Base-by-base conservation (phyloP, 2,888 invertebrate species). In the Scaeva pyrastri region DNA sequence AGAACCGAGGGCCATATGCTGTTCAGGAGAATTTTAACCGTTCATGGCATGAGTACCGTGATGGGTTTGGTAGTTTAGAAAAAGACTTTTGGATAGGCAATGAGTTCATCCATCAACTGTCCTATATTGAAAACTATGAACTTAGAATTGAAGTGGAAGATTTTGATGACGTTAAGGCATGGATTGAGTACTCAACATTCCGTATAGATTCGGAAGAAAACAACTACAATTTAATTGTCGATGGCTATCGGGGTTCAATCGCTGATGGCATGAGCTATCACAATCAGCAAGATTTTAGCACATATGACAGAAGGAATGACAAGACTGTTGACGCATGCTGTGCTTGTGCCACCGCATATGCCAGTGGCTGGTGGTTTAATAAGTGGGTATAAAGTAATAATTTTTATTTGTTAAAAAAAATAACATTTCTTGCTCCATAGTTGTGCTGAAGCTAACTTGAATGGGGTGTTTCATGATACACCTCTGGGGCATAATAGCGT, bases 291-390 rank as follows among this genome's bases (percentile, higher is more conserved):
- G 91, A 88, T 93, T 95, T 92, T 62, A 91, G 90, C 73, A 91
- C 91, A 0, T 90, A 89, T 52, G 92, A 92, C 78, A 89, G 90
- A 7, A 93, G 92, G 43, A 93, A 94, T 89, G 94, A 94, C 88
- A 91, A 92, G 23, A 93, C 93, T 12, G 93, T 93, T 0, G 90
- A 92, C 16, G 91, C 91, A 0, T 94, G 94, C 88, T 94, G 94
- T 88, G 93, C 94, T 19, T 94, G 94, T 89, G 93, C 94, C 0
- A 90, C 93, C 21, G 93, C 93, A 1, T 94, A 93, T 90, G 94
- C 93, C 1, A 94, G 94, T 21, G 94, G 94, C 11, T 95, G 95
- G 94, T 95, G 95, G 95, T 94, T 94, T 89, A 93, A 94, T 89
- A 93, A 93, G 93, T 94, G 89, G 88, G 90, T 78, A 26, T 36